A percentile compares a stretch with the other conserved stretches of the same genome.
phyloP scores from a whole-genome alignment of 92 coral and sea anemone species.

The Parazoanthus swiftii region DNA sequence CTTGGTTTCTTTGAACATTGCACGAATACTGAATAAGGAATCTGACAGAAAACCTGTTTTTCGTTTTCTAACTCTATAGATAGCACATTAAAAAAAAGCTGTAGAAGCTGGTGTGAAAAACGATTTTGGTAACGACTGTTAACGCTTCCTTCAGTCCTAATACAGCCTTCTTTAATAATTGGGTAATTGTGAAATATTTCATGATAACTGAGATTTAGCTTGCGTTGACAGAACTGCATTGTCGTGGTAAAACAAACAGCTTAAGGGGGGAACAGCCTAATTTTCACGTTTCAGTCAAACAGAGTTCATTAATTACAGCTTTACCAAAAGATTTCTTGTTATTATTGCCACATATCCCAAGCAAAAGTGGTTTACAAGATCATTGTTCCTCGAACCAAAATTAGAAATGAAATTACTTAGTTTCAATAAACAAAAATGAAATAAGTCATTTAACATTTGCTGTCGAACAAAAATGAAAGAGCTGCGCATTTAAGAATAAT shows the following conservation, averaged over 20 bases:
- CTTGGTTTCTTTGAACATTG: neutral
- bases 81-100: neutral
- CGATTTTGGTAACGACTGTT: neutral
- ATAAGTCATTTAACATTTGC: neutral
- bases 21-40: neutral
- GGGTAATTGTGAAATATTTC: neutral
- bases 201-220: neutral
- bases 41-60: neutral
- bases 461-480: conserved; percentile 9
- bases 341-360: neutral
- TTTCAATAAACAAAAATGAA: conserved; percentile 10
- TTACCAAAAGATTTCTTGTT: neutral
- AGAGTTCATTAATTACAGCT: neutral
- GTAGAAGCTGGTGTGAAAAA: neutral
- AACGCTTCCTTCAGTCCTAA: neutral
- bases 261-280: neutral
- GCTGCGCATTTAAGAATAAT: conserved; percentile 9
- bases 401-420: neutral
- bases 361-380: neutral
- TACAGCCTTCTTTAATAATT: neutral
- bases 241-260: neutral
- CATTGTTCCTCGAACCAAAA: neutral
- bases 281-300: neutral
- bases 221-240: neutral
- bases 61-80: neutral